These are phyloP conservation scores for Caenorhabditis sp. DNA, from an alignment of 2,888 invertebrate genomes.

Conservation along the genomic window DNA sequence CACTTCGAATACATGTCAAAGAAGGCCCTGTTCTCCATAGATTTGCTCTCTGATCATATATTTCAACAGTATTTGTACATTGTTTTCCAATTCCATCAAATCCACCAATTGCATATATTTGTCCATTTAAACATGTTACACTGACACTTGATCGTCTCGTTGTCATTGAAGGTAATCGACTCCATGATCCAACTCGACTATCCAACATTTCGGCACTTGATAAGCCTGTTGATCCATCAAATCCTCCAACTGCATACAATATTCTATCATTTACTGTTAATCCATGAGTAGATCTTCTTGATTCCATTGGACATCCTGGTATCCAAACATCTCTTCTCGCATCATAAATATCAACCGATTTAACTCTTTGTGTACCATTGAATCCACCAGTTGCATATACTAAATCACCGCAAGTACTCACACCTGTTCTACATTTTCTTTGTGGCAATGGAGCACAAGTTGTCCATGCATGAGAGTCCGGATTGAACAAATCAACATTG, in stretches of 20 bases:
- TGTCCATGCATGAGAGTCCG: slow-evolving; percentile 33
- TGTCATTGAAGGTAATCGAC: slow-evolving; percentile 80
- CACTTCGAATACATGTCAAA: slow-evolving; percentile 33
- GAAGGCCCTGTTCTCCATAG: slow-evolving; percentile 34
- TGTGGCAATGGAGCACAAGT: slow-evolving; percentile 37
- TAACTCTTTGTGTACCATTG: slow-evolving; percentile 39
- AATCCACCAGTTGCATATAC: slow-evolving; percentile 44
- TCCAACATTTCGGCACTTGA: slow-evolving; percentile 79
- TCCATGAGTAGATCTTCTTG: slow-evolving; percentile 77
- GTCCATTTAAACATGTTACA: slow-evolving; percentile 93
- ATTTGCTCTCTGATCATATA: slow-evolving; percentile 35
- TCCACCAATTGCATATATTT: slow-evolving; percentile 91
- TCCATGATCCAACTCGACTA: slow-evolving; percentile 32
- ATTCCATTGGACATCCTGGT: slow-evolving; percentile 30
- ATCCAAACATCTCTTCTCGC: slow-evolving; percentile 37
- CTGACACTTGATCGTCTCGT: slow-evolving; percentile 97
- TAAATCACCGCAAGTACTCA: slow-evolving; percentile 23
- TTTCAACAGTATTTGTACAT: slow-evolving; percentile 42
- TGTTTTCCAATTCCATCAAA: slow-evolving; percentile 81
- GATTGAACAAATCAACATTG: slow-evolving; percentile 40
- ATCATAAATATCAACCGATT: slow-evolving; percentile 38
- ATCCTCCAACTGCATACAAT: slow-evolving; percentile 91
- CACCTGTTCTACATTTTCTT: slow-evolving; percentile 42
- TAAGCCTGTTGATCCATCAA: slow-evolving; percentile 91
- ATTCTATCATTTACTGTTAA: slow-evolving; percentile 95